Conservation (phyloP, 1,140 invertebrate species). For the Caenorhabditis tropicalis region DNA sequence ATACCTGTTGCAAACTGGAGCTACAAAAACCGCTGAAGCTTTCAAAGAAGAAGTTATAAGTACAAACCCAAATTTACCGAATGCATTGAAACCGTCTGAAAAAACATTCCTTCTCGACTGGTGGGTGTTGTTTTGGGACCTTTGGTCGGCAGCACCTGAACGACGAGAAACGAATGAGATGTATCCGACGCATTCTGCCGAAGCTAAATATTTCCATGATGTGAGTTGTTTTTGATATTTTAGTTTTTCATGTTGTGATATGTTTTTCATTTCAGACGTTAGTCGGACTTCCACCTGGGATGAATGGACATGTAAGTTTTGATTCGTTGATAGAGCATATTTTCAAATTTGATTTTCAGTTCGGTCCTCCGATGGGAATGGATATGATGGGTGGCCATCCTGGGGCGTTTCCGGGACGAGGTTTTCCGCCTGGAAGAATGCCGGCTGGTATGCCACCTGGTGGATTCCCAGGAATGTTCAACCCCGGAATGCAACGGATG, state of each 20-base stretch:
- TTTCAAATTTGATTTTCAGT: not conserved
- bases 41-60: conserved; percentile 49
- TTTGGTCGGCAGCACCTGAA: conserved; percentile 65
- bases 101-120: conserved; percentile 51
- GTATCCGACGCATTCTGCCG: conserved; percentile 49
- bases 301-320: conserved; percentile 46
- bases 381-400: conserved; percentile 49
- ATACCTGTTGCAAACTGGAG: conserved; percentile 40
- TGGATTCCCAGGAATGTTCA: conserved; percentile 47
- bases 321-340: not conserved
- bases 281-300: conserved; percentile 41
- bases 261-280: not conserved
- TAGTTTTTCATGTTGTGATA: not conserved
- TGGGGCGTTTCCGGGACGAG: not conserved
- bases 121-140: conserved; percentile 62
- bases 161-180: conserved; percentile 54
- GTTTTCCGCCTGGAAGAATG: not conserved
- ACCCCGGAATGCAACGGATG: conserved; percentile 24
- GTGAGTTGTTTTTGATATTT: conserved; percentile 45
- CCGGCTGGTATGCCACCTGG: not conserved
- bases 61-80: not conserved
- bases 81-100: not conserved
- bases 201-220: conserved; percentile 59
- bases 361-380: conserved; percentile 44
- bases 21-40: conserved; percentile 42